A percentile compares a stretch with the other conserved stretches of the same genome.
Evolutionary conservation across 2,888 invertebrate species (phyloP).

Genomic region (Volucella bombylans): DNA sequence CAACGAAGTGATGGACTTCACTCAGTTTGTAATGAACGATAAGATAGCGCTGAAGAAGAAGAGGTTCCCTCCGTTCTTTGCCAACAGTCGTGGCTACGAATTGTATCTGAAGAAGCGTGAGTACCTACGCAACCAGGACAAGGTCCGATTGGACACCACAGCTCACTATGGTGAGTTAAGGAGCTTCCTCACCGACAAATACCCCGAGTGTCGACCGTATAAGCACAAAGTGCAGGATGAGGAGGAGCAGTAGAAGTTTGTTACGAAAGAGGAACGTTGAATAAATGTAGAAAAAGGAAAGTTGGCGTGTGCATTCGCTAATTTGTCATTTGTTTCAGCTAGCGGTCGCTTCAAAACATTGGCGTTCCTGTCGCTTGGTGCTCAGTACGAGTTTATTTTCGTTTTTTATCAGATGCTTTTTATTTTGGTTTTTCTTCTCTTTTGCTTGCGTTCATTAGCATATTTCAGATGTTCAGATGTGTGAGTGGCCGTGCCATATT

Average conservation of each 20-base stretch:
- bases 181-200: constrained; percentile 88
- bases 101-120: constrained; percentile 87
- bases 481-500: background rate
- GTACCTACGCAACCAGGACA: constrained; percentile 87
- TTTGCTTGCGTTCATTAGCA: constrained; percentile 6
- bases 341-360: constrained; percentile 28
- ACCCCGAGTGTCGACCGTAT: constrained; percentile 84
- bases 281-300: constrained; percentile 10
- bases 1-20: constrained; percentile 87
- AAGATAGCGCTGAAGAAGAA: constrained; percentile 87
- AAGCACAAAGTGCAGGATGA: constrained; percentile 42
- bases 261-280: background rate
- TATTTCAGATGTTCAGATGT: background rate
- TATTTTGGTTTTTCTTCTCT: constrained; percentile 48
- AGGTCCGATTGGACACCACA: constrained; percentile 86
- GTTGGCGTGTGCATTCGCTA: background rate
- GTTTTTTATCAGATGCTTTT: constrained; percentile 43
- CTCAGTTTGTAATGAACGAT: constrained; percentile 88
- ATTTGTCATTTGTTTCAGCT: background rate
- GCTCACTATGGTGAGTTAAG: constrained; percentile 88
- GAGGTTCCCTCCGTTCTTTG: constrained; percentile 87
- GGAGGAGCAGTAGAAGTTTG: constrained; percentile 21
- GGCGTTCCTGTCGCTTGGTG: constrained; percentile 8
- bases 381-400: constrained; percentile 11
- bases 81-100: constrained; percentile 86